Percentiles rank a stretch among this genome's conserved stretches.
Evolutionary conservation across 2,888 invertebrate species (phyloP).

Genomic region (Tetragnatha montana): DNA sequence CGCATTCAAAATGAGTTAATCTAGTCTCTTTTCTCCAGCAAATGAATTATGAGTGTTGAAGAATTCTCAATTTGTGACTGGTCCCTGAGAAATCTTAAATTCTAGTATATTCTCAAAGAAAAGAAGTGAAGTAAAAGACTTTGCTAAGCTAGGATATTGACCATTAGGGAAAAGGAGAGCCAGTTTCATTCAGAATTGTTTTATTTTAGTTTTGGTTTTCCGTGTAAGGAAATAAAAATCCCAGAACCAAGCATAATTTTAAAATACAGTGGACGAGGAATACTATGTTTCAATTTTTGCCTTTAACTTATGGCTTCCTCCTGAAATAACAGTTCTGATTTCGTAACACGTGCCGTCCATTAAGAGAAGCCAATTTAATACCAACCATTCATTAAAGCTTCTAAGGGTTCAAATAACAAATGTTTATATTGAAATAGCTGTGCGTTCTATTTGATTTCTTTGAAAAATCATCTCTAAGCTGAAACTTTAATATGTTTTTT

Average conservation of each 20-base stretch:
- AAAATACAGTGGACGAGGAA: background rate
- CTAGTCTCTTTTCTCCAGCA: background rate
- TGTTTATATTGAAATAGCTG: too few species aligned
- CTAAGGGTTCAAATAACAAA: too few species aligned
- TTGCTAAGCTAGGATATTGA: constrained; percentile 39
- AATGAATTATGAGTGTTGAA: background rate
- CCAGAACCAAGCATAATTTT: constrained; percentile 13
- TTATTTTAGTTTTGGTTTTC: constrained; percentile 21
- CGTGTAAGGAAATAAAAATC: background rate
- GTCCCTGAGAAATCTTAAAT: constrained; percentile 7
- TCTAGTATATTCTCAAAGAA: constrained; percentile 18
- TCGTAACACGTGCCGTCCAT: too few species aligned
- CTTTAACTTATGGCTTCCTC: too few species aligned
- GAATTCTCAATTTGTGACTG: constrained; percentile 15
- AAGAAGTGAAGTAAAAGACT: constrained; percentile 23
- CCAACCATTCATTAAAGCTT: too few species aligned
- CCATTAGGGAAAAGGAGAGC: constrained; percentile 37
- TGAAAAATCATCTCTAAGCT: too few species aligned
- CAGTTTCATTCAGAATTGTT: constrained; percentile 22
- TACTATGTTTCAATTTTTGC: background rate
- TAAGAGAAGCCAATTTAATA: too few species aligned
- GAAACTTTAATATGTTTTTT: too few species aligned
- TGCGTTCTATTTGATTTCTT: too few species aligned
- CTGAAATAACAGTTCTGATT: too few species aligned
- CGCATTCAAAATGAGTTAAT: too few species aligned